Percentiles rank a stretch among this genome's conserved stretches.
These are phyloP conservation scores for Tragopan temminckii DNA, from an alignment of 2,797 vertebrate species.

Conservation along the genomic window DNA sequence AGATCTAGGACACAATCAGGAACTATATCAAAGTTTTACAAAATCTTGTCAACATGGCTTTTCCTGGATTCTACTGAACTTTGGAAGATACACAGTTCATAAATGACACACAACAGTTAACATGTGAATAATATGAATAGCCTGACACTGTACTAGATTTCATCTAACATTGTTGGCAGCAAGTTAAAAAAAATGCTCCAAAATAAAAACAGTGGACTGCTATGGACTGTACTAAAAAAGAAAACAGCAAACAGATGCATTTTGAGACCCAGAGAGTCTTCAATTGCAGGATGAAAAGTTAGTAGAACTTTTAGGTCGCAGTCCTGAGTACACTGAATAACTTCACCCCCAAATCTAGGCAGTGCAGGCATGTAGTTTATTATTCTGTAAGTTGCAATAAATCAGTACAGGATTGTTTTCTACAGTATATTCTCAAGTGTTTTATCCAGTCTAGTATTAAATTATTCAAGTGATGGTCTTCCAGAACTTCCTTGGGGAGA, in stretches of 20 bases:
- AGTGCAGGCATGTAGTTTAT: neutral
- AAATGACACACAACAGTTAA: neutral
- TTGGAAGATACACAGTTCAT: neutral
- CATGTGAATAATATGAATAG: neutral
- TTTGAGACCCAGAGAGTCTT: neutral
- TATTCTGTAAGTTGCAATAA: neutral
- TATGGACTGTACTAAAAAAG: neutral
- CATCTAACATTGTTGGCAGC: neutral
- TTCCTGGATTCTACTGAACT: neutral
- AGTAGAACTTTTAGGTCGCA: rapidly evolving
- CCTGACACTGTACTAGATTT: neutral
- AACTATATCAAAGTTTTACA: neutral
- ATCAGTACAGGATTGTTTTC: conserved; percentile 10
- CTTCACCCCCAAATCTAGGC: neutral
- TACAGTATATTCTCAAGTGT: neutral
- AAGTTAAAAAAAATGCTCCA: too few relatives aligned
- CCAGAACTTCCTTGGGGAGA: neutral
- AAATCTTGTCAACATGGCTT: neutral
- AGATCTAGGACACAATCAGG: neutral
- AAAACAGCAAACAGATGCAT: neutral
- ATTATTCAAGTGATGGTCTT: conserved; percentile 40
- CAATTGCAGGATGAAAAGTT: neutral
- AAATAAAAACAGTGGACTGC: neutral
- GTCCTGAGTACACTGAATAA: neutral
- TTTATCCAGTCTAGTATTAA: conserved; percentile 41